Evolutionary conservation across 1,140 invertebrate genomes (phyloP).

Genomic region (Arion vulgaris): DNA sequence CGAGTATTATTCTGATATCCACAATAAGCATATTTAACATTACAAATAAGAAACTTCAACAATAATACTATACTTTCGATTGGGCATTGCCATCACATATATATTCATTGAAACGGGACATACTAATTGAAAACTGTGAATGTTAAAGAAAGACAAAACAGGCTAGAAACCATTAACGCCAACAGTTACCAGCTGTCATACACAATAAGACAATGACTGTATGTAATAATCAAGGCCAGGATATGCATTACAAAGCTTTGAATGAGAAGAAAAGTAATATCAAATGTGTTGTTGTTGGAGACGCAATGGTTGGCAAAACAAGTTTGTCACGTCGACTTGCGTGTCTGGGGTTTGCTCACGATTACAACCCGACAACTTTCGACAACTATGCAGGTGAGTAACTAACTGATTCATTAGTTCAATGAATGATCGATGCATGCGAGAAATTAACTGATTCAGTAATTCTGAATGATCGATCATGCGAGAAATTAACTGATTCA

Average conservation of each 20-base stretch:
- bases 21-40: no score
- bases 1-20: no score
- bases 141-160: background rate
- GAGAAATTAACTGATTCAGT: background rate
- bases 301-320: constrained; percentile 88
- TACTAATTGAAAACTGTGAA: background rate
- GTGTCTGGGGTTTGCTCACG: constrained; percentile 51
- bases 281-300: constrained; percentile 94
- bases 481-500: no score
- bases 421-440: background rate
- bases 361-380: constrained; percentile 63
- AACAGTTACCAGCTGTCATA: constrained; percentile 73
- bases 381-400: constrained; percentile 64
- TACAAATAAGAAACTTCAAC: no score
- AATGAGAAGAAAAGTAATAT: constrained; percentile 51
- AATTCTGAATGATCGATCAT: no score
- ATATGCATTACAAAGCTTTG: constrained; percentile 43
- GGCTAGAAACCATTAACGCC: background rate
- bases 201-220: constrained; percentile 46
- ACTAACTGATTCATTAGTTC: background rate
- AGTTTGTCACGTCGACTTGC: constrained; percentile 55
- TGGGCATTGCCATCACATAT: no score
- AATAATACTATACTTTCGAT: no score
- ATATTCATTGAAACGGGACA: no score
- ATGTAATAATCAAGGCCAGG: constrained; percentile 37